Conservation (phyloP, 2,888 invertebrate species). For the Lamellibrachia satsuma region DNA sequence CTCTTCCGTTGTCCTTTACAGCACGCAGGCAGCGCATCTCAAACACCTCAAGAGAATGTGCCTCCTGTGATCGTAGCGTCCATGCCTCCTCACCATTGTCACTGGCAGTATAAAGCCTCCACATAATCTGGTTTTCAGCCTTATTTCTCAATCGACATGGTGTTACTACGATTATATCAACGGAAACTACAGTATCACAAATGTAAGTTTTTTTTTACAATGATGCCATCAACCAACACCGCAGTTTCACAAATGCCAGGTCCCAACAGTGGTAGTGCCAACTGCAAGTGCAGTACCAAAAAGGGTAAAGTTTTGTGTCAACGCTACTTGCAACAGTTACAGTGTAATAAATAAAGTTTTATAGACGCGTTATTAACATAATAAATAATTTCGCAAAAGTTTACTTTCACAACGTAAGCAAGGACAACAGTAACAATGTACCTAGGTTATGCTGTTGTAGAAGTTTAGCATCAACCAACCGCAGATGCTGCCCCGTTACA, state of each 20-base stretch:
- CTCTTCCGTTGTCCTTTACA: no score
- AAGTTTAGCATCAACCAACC: background rate
- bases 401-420: background rate
- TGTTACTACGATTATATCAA: background rate
- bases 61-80: no score
- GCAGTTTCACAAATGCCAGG: background rate
- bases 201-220: background rate
- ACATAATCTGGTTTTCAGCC: no score
- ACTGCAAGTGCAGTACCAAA: background rate
- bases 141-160: background rate
- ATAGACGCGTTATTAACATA: no score
- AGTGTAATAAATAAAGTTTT: background rate
- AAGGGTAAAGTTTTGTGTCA: background rate
- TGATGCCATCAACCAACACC: background rate
- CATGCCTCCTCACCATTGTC: no score
- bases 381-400: background rate
- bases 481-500: background rate
- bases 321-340: background rate
- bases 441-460: background rate
- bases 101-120: no score
- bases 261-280: background rate
- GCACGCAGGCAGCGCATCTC: no score
- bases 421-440: no score
- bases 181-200: background rate
- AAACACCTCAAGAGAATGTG: no score